Percentiles rank a stretch among this genome's conserved stretches.
Evolutionary conservation across 2,113 vertebrate species (phyloP).

Genomic region (Callaeas wilsoni): DNA sequence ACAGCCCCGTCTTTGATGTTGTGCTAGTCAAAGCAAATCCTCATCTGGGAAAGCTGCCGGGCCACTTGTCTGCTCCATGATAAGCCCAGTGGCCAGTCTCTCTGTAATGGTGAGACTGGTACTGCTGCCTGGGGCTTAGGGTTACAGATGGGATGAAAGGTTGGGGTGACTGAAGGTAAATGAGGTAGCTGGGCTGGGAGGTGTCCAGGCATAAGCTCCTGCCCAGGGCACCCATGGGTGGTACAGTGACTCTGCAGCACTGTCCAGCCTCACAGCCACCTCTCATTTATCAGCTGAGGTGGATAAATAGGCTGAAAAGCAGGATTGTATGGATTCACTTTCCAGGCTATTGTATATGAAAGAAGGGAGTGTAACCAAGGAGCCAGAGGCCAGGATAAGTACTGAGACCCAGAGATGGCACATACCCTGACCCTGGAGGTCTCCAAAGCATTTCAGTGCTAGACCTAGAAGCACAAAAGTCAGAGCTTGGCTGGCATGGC

Average conservation of each 20-base stretch:
- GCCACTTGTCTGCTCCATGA: not conserved
- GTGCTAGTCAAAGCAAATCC: conserved; percentile 4
- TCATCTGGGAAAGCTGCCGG: not conserved
- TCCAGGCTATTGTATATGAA: not conserved
- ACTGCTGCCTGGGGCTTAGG: not conserved
- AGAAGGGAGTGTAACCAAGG: not conserved
- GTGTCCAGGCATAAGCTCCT: not conserved
- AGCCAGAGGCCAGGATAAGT: not conserved
- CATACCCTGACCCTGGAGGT: not conserved
- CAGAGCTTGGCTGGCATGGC: not conserved
- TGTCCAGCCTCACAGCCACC: not conserved
- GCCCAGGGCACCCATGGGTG: not conserved
- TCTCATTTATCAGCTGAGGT: not conserved
- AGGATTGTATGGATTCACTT: not conserved
- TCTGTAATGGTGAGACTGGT: not conserved
- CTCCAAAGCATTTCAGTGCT: not conserved
- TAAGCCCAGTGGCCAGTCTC: not conserved
- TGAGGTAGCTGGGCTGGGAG: not conserved
- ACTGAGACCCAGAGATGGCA: not conserved
- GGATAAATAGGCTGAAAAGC: not conserved
- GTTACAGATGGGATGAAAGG: not conserved
- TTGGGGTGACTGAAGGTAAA: not conserved
- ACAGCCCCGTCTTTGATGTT: not conserved
- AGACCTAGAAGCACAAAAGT: not conserved
- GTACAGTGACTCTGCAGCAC: not conserved